These are phyloP conservation scores for Sycophila texana DNA, from an alignment of 2,888 invertebrate species.

Conservation along the genomic window DNA sequence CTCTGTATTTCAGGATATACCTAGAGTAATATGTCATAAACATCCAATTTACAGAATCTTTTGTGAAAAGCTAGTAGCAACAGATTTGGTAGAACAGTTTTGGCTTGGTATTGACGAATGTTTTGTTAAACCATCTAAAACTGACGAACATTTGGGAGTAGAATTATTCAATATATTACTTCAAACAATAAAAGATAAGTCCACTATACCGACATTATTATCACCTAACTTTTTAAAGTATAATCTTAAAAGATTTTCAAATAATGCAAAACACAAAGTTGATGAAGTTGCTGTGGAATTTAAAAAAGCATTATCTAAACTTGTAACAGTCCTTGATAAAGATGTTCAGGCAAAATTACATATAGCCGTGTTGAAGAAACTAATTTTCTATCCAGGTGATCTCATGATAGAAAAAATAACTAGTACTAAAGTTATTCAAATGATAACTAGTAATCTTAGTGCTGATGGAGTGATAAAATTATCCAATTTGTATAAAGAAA, in stretches of 20 bases:
- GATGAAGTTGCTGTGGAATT: slow-evolving; percentile 80
- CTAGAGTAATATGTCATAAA: slow-evolving; percentile 78
- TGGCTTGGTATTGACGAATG: slow-evolving; percentile 78
- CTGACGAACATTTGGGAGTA: slow-evolving; percentile 80
- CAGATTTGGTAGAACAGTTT: slow-evolving; percentile 78
- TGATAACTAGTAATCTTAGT: slow-evolving; percentile 80
- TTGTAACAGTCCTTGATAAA: slow-evolving; percentile 77
- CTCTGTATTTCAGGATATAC: slow-evolving; percentile 77
- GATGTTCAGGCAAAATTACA: slow-evolving; percentile 77
- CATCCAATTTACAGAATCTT: slow-evolving; percentile 83
- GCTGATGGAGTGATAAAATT: slow-evolving; percentile 81
- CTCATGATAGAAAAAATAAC: slow-evolving; percentile 86
- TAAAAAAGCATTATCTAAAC: slow-evolving; percentile 77
- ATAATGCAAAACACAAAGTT: slow-evolving; percentile 78
- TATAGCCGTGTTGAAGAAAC: slow-evolving; percentile 80
- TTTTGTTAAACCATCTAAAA: slow-evolving; percentile 78
- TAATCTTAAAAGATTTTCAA: slow-evolving; percentile 81
- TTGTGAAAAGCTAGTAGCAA: slow-evolving; percentile 77
- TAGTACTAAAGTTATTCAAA: slow-evolving; percentile 81
- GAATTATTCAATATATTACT: slow-evolving; percentile 80
- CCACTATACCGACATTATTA: slow-evolving; percentile 79
- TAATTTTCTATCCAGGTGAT: slow-evolving; percentile 83
- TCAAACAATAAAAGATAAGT: slow-evolving; percentile 76
- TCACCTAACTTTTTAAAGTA: slow-evolving; percentile 82
- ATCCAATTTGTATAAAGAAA: slow-evolving; percentile 80